Conservation (phyloP, 2,888 invertebrate genomes). For the Thecocarcelia acutangulata region DNA sequence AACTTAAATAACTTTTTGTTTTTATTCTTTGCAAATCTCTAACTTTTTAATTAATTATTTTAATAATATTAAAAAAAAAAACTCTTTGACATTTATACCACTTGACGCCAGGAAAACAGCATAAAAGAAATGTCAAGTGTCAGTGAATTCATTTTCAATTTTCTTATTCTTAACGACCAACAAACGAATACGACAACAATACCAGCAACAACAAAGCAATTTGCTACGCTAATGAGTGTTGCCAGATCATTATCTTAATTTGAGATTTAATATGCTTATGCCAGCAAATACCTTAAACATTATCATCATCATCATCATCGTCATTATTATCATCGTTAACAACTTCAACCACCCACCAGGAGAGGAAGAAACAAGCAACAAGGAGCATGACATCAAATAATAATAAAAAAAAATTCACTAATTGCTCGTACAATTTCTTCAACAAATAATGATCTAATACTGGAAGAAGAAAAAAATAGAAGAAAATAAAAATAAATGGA, state of each 20-base stretch:
- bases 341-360: conserved; percentile 1
- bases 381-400: conserved; percentile 44
- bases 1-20: too few species aligned
- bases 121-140: conserved; percentile 61
- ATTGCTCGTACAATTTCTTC: conserved; percentile 65
- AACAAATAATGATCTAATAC: conserved; percentile 55
- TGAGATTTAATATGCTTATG: conserved; percentile 66
- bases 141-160: conserved; percentile 35
- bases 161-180: conserved; percentile 20
- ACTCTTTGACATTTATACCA: conserved; percentile 67
- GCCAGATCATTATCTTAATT: conserved; percentile 70
- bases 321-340: conserved; percentile 16
- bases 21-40: neutral
- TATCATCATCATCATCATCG: conserved; percentile 32
- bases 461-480: conserved; percentile 20
- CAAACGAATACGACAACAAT: conserved; percentile 9
- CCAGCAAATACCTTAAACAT: conserved; percentile 38
- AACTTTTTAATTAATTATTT: conserved; percentile 61
- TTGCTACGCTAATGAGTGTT: conserved; percentile 68
- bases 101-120: conserved; percentile 41
- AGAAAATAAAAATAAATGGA: neutral
- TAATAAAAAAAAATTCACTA: conserved; percentile 57
- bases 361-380: neutral
- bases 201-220: conserved; percentile 16
- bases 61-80: conserved; percentile 30